Evolutionary conservation across 2,888 invertebrate species (phyloP), one percentile per base, ranked within the genome.

Genomic region (Aporophyla nigra): DNA sequence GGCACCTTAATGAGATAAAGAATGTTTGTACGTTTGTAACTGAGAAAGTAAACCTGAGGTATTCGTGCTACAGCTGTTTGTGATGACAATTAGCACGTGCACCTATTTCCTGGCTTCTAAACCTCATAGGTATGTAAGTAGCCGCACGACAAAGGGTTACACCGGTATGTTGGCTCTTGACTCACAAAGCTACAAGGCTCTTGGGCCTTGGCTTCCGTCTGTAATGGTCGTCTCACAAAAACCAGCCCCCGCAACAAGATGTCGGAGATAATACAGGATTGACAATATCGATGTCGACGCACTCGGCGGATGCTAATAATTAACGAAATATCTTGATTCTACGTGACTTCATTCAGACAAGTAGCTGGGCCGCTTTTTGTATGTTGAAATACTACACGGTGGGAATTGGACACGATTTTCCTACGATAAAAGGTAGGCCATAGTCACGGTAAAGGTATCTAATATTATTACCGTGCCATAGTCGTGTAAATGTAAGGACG

Each of bases 161-260:
- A 71, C 74, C 83, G 86, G 87, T 86, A 87, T 83, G 84, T 82
- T 78, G 84, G 86, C 78, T 83, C 76, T 65, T 54, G 59, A 59
- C 74, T 74, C 62, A 79, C 70, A 66, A 69, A 74, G 63, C 33
- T 79, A 76, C 83, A 85, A 80, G 82, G 86, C 79, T 79, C 86
- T 83, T 33, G 40, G 67, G n/a, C 19, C 40, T 19, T 82, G 86
- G 92, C 93, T 93, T 94, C 95, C 94, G 94, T 90, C 90, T 88
- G 88, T 91, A 91, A 92, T 91, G 91, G 90, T 88, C 75, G 87
- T 83, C 84, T 87, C 86, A 93, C 91, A 94, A 94, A 94, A 95
- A 94, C 92, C 89, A 88, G 92, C 89, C 90, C 91, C 91, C 87
- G 68, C 90, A 82, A 83, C 90, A 81, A 84, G 85, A 86, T 92